These are phyloP conservation scores for Ditylenchus weischeri DNA, from an alignment of 2,888 invertebrate species.

Conservation along the genomic window DNA sequence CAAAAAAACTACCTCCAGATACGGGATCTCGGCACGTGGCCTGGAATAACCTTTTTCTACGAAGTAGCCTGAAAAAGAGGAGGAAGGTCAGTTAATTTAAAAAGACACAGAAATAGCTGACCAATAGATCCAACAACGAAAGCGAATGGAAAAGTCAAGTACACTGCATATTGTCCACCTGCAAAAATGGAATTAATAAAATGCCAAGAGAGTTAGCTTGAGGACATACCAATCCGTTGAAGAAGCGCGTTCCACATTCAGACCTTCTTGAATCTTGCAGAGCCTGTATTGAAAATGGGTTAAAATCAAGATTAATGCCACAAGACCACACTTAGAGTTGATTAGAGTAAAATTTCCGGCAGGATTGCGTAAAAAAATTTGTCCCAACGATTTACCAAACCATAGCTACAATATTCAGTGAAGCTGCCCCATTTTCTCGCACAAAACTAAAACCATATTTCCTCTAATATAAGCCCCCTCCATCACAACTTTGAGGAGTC, in stretches of 20 bases:
- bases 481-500: too few species aligned
- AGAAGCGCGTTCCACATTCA: conserved; percentile 7
- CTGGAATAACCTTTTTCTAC: conserved; percentile 9
- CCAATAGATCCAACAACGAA: conserved; percentile 26
- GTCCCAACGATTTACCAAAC: too few species aligned
- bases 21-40: conserved; percentile 24
- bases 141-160: conserved; percentile 27
- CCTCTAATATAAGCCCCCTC: too few species aligned
- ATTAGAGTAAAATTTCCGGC: too few species aligned
- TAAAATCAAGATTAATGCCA: too few species aligned
- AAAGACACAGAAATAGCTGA: not conserved
- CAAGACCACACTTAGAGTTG: too few species aligned
- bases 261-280: not conserved
- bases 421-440: too few species aligned
- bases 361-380: too few species aligned
- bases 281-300: too few species aligned
- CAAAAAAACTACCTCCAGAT: conserved; percentile 5
- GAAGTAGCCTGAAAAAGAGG: conserved; percentile 13
- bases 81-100: not conserved
- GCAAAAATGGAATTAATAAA: conserved; percentile 9
- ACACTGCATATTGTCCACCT: conserved; percentile 19
- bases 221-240: conserved; percentile 10
- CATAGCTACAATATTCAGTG: too few species aligned
- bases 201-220: not conserved
- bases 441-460: too few species aligned